Base-by-base conservation (phyloP, 2,113 vertebrate species). In the Corydoras maculifer region DNA sequence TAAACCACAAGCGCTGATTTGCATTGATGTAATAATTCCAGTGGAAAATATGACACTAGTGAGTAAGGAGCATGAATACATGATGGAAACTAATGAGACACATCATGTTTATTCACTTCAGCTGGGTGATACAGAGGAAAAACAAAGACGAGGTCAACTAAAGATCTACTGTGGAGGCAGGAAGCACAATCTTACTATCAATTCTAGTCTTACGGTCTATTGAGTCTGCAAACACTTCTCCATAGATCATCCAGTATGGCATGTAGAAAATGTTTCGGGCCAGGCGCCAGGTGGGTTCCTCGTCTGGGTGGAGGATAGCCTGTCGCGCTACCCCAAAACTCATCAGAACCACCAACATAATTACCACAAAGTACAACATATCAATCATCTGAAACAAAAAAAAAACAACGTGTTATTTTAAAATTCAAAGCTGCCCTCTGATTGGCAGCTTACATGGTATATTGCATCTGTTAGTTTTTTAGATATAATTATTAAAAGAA, bases 121-220 rank as follows among this genome's bases (percentile, higher is more conserved):
- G 14, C 3, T 35, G 53, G 12, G 63, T 29, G 50, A 60, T 31
- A 61, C 15, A 61, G 7, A 30, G 55, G 49, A 14, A 69, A 30
- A 30, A 43, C 2, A 48, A 53, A 49, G 58, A 55, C 69, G 60
- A 84, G 80, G 13, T n/a, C 2, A n/a, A 79, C 78, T 82, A 90
- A 92, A 92, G 91, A 90, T 93, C 93, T 91, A 91, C 91, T 91
- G 89, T 82, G 75, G 91, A 91, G 92, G 90, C 91, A 94, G 92
- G 90, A 95, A 96, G 93, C 89, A 92, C 88, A 94, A 87, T 93
- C 97, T 99, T 99, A 99, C 97, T 99, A 98, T 99, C 88, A 93
- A 99, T 87, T 98, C 95, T 95, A 95, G 87, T 98, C 97, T 99
- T 99, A 99, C 96, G 97, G 94, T 99, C 97, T 93, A 98, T 98